phyloP scores from a whole-genome alignment of 2,113 vertebrate species.

The Neogobius melanostomus region DNA sequence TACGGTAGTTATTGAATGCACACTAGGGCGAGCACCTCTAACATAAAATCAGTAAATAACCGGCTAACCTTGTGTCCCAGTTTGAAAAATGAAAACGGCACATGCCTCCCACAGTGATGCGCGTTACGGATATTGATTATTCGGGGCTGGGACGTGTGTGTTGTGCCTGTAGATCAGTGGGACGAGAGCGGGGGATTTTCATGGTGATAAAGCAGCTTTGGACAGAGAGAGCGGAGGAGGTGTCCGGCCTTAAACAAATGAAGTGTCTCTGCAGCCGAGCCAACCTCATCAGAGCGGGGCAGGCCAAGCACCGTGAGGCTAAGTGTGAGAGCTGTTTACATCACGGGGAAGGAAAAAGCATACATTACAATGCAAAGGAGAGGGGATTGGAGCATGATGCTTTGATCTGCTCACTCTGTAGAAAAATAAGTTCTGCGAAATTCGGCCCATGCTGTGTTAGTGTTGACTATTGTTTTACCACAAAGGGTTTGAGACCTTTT shows the following conservation, averaged over 20 bases:
- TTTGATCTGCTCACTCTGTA: too few species aligned
- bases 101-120: background rate
- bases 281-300: constrained; percentile 52
- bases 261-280: constrained; percentile 61
- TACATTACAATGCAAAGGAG: too few species aligned
- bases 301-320: too few species aligned
- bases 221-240: constrained; percentile 18
- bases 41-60: background rate
- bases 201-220: constrained; percentile 43
- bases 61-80: background rate
- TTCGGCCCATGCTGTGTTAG: too few species aligned
- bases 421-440: too few species aligned
- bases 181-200: constrained; percentile 27
- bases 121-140: constrained; percentile 29
- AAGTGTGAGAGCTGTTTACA: too few species aligned
- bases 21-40: too few species aligned
- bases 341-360: too few species aligned
- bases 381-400: too few species aligned
- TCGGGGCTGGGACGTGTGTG: background rate
- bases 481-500: too few species aligned
- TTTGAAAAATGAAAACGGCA: constrained; percentile 8
- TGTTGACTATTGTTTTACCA: too few species aligned
- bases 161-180: background rate
- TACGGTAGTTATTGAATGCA: too few species aligned
- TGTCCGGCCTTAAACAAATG: constrained; percentile 61